Evolutionary conservation across 2,888 invertebrate genomes (phyloP), one percentile per base, ranked within the genome.

Genomic region (Pheosia gnoma): DNA sequence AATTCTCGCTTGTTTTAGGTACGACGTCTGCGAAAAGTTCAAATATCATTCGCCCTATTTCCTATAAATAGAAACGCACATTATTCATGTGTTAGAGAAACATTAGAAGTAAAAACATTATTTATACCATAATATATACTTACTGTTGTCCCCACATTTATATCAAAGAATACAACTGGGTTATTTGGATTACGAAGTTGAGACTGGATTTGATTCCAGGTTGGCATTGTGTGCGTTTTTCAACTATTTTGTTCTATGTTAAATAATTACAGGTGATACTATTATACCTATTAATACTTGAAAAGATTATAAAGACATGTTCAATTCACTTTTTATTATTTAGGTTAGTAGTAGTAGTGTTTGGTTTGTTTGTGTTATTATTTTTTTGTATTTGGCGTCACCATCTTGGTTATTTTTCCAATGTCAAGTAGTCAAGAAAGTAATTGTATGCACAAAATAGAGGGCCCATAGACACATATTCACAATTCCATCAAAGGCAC

Each of bases 81-180:
- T 36, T 37, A 54, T 54, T 54, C 38, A 53, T 10, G 7, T 37
- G 10, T n/a, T 9, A 9, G 9, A 47, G 47, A 9, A n/a, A n/a
- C n/a, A n/a, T n/a, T n/a, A n/a, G n/a, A n/a, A n/a, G 10, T 10
- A 45, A 45, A 5, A 4, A 4, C n/a, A 5, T 47, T 47, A n/a
- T n/a, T 0, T 47, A 47, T 11, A 4, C 4, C 47, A n/a, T 47
- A 4, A 47, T 9, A 8, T 3, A 45, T 8, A 78, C 83, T 83
- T 94, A 98, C 98, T 80, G 98, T 98, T 58, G 97, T 97, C 71
- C 99, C 99, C 36, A 99, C 99, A 11, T 97, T 97, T 52, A 99
- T 96, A 91, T 99, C 99, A 82, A 99, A 98, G 90, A 99, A 99
- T 9, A 99, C 99, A 10, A 99, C 98, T 0, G 99, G 99, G 89